Base-by-base conservation (phyloP, 2,113 vertebrate species). In the Hypocryptadius cinnamomeus region DNA sequence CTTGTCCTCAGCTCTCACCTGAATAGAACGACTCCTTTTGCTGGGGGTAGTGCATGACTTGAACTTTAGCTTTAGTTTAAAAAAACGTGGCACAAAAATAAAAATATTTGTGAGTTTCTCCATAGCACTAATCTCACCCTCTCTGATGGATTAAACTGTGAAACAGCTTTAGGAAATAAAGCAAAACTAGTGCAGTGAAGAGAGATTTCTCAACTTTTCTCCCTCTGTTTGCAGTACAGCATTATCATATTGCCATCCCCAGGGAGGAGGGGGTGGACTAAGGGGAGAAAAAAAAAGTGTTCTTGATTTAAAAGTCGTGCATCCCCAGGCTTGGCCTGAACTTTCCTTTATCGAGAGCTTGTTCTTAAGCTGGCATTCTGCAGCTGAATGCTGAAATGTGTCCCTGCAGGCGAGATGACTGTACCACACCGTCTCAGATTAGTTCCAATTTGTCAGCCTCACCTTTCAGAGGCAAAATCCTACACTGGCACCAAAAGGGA, bases 361-460 rank as follows among this genome's bases (percentile, higher is more conserved):
- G 83, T 93, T 96, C 92, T 90, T 94, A 94, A 91, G 40, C 85
- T 94, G 93, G 89, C 95, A 95, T 88, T 93, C 86, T 89, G 90
- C 79, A 93, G 81, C 92, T 95, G 94, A 94, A 96, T 71, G 86
- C 87, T 92, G 92, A 96, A 91, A 96, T 93, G 88, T 95, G 95
- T 96, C 96, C 94, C 96, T 96, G 92, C 92, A 90, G 96, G 96
- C 92, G 1, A 95, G 86, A 95, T 86, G 84, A 95, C 91, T 96
- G 89, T 96, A 96, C 93, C 91, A 81, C 85, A 95, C 85, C 6
- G 8, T 37, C 85, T 95, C 56, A 96, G 95, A 97, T 97, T 96
- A 96, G 85, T 96, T 97, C 95, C 90, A 96, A 94, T 96, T 97
- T 97, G 94, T 96, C 93, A 96, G 93, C 83, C 90, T 97, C 91